These are phyloP conservation scores for Drosophila equinoxialis DNA, from an alignment of 1,140 invertebrate genomes.

Conservation along the genomic window DNA sequence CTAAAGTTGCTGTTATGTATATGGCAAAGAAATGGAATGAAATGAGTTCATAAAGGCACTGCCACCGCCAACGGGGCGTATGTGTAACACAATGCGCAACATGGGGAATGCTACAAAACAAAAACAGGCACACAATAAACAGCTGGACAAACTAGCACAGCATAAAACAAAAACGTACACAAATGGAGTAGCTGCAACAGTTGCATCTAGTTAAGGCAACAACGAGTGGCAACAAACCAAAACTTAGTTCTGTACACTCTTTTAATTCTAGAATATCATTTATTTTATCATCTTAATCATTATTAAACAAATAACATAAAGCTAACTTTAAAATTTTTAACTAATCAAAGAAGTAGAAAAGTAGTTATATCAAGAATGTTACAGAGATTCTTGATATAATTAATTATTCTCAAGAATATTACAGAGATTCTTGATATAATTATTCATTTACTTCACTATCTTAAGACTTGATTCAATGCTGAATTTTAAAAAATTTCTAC, in stretches of 20 bases:
- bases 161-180: slow-evolving; percentile 22
- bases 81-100: slow-evolving; percentile 70
- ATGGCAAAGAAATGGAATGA: slow-evolving; percentile 48
- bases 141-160: slow-evolving; percentile 48
- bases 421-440: no score
- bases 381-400: no score
- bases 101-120: neutral
- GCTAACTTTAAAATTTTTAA: no score
- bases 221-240: slow-evolving; percentile 10
- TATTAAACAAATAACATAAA: no score
- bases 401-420: no score
- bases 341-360: no score
- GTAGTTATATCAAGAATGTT: no score
- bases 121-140: slow-evolving; percentile 60
- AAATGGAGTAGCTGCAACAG: neutral
- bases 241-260: neutral
- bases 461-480: no score
- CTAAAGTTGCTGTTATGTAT: slow-evolving; percentile 23
- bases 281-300: no score
- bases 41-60: slow-evolving; percentile 61
- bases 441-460: no score
- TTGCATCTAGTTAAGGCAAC: slow-evolving; percentile 3
- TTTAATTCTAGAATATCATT: neutral
- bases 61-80: slow-evolving; percentile 57
- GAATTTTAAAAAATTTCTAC: no score